Percentiles rank a stretch among this genome's conserved stretches.
phyloP scores from a whole-genome alignment of 2,797 vertebrate genomes.

The Tolypeutes matacus region DNA sequence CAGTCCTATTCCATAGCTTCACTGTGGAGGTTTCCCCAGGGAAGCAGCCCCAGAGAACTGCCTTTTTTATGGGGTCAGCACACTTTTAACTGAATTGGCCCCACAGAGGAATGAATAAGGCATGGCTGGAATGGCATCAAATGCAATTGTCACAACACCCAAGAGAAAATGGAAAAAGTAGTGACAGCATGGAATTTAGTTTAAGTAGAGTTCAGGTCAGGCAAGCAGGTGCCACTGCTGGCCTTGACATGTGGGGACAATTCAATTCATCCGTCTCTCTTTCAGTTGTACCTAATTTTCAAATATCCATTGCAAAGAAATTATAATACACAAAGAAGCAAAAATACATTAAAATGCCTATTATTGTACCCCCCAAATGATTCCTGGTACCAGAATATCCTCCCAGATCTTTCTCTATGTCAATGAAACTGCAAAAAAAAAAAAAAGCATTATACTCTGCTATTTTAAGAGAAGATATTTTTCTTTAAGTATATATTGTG shows the following conservation, averaged over 20 bases:
- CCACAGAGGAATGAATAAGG: neutral
- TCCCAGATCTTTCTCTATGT: neutral
- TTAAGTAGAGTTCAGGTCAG: neutral
- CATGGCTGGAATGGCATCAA: neutral
- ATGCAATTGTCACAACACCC: neutral
- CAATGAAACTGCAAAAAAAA: conserved; percentile 42
- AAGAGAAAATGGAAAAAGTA: neutral
- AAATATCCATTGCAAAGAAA: neutral
- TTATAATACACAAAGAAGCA: neutral
- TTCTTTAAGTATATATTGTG: neutral
- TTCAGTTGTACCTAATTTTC: neutral
- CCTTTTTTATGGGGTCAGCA: conserved; percentile 44
- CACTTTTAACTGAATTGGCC: conserved; percentile 18
- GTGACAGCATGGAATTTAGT: neutral
- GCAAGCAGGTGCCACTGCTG: neutral
- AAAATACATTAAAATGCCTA: neutral
- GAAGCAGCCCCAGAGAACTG: neutral
- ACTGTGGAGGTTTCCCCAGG: neutral
- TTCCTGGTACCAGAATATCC: neutral
- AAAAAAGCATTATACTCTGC: neutral
- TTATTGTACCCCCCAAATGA: neutral
- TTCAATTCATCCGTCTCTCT: neutral
- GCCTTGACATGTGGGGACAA: too few relatives aligned
- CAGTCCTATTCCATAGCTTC: neutral
- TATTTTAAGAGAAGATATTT: conserved; percentile 38